Conservation (phyloP, 2,888 invertebrate species). For the Syrphus vitripennis region DNA sequence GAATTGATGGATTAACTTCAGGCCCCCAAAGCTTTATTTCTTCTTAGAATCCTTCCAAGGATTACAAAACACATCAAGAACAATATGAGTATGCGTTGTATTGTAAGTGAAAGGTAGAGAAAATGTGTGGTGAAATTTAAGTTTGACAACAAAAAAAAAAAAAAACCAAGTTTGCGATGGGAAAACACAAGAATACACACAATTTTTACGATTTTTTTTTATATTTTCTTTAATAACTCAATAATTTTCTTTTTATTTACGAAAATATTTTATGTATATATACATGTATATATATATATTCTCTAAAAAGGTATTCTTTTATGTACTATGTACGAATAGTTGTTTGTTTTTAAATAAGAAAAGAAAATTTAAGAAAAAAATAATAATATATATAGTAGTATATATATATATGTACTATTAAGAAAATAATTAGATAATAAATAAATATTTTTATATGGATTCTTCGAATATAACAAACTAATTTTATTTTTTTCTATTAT, state of each 20-base stretch:
- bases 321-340: slow-evolving; percentile 73
- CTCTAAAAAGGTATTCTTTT: slow-evolving; percentile 67
- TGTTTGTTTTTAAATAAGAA: slow-evolving; percentile 54
- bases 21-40: slow-evolving; percentile 73
- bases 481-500: slow-evolving; percentile 64
- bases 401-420: slow-evolving; percentile 35
- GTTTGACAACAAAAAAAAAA: slow-evolving; percentile 28
- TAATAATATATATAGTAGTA: slow-evolving; percentile 23
- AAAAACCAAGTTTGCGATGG: slow-evolving; percentile 35
- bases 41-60: slow-evolving; percentile 56
- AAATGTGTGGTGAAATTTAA: slow-evolving; percentile 38
- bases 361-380: slow-evolving; percentile 21
- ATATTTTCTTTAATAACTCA: slow-evolving; percentile 69
- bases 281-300: slow-evolving; percentile 54
- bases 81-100: slow-evolving; percentile 5
- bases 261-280: slow-evolving; percentile 70
- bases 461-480: slow-evolving; percentile 59
- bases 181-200: slow-evolving; percentile 67
- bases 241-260: slow-evolving; percentile 67
- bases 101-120: slow-evolving; percentile 36
- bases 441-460: slow-evolving; percentile 61
- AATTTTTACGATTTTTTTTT: slow-evolving; percentile 63
- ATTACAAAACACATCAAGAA: slow-evolving; percentile 49
- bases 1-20: slow-evolving; percentile 64
- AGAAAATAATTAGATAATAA: slow-evolving; percentile 66